Conservation (phyloP, 2,113 vertebrate genomes). For the Choloepus hoffmanni region DNA sequence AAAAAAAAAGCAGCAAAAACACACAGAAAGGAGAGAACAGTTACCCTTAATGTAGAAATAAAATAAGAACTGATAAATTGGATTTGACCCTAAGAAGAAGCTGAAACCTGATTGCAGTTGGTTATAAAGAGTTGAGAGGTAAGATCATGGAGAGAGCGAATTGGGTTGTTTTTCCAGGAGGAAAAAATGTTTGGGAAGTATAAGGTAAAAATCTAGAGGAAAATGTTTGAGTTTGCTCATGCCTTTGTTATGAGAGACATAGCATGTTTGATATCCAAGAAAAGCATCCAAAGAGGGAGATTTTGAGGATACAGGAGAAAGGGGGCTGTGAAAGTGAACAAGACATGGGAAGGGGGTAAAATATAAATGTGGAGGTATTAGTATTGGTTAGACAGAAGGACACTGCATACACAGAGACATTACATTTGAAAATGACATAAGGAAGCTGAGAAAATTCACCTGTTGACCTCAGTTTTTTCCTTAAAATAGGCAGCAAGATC, state of each 20-base stretch:
- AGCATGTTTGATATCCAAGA: neutral
- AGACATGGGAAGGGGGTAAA: neutral
- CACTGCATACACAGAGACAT: neutral
- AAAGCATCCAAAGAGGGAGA: neutral
- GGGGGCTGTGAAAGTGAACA: neutral
- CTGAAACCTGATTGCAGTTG: neutral
- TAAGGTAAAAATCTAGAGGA: neutral
- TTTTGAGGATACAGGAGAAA: neutral
- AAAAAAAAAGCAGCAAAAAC: too few species aligned
- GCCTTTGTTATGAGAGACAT: neutral
- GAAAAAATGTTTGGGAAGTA: neutral
- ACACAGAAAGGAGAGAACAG: neutral
- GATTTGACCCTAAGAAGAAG: neutral
- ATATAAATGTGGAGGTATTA: neutral
- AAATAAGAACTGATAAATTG: neutral
- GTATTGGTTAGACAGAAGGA: neutral
- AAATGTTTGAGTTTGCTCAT: neutral
- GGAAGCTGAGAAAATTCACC: neutral
- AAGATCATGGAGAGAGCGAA: neutral
- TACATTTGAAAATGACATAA: neutral
- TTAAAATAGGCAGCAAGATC: constrained; percentile 29
- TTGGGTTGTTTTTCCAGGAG: neutral
- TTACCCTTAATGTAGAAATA: neutral
- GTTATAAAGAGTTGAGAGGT: neutral
- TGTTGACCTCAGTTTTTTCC: neutral